Conservation (phyloP, 2,113 vertebrate species). For the Xiphophorus maculatus region DNA sequence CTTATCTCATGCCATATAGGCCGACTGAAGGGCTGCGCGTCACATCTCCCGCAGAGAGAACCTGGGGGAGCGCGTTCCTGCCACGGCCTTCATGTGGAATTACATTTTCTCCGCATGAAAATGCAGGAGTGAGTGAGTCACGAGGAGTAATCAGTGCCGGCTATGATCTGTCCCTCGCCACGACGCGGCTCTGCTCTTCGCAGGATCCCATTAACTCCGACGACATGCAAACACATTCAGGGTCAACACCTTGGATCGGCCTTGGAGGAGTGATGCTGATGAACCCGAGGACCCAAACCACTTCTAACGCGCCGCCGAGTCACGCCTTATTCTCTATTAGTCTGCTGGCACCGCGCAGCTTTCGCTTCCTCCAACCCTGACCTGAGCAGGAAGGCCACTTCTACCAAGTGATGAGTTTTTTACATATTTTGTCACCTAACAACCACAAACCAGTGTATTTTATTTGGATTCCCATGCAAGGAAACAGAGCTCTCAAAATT, state of each 20-base stretch:
- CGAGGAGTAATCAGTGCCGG: slow-evolving; percentile 37
- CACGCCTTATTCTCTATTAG: neutral
- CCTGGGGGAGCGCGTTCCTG: slow-evolving; percentile 19
- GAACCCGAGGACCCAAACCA: slow-evolving; percentile 18
- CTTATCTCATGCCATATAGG: slow-evolving; percentile 18
- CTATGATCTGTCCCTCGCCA: slow-evolving; percentile 39
- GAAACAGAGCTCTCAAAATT: no score
- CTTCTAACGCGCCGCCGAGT: neutral
- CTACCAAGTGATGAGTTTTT: neutral
- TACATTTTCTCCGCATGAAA: slow-evolving; percentile 37
- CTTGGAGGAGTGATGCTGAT: slow-evolving; percentile 27
- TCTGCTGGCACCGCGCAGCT: neutral
- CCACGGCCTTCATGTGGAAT: slow-evolving; percentile 44
- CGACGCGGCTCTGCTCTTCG: slow-evolving; percentile 28
- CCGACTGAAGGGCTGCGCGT: slow-evolving; percentile 11
- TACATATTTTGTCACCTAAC: neutral
- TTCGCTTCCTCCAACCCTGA: slow-evolving; percentile 1
- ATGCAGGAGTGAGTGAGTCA: slow-evolving; percentile 47
- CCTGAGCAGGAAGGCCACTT: neutral
- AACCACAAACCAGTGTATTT: neutral
- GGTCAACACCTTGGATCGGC: slow-evolving; percentile 46
- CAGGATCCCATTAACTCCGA: slow-evolving; percentile 30
- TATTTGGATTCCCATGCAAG: neutral
- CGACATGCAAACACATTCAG: slow-evolving; percentile 31
- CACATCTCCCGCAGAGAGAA: slow-evolving; percentile 13